Conservation (phyloP, 1,140 invertebrate species). For the Pseudomyrmex dendroicus region DNA sequence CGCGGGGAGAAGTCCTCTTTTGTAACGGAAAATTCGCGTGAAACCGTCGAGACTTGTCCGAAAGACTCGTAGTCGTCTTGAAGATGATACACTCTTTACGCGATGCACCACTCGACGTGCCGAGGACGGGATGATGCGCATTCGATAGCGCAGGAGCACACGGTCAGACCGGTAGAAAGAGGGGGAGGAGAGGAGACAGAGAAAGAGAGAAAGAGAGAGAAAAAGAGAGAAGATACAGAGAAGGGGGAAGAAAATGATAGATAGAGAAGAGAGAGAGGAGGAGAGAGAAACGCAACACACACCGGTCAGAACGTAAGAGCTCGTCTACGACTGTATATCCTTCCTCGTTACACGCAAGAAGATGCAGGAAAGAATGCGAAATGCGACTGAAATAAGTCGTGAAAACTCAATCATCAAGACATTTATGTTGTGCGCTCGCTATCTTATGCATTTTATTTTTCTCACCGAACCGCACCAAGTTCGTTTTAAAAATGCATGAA, state of each 20-base stretch:
- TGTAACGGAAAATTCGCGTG: background rate
- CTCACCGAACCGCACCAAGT: too few species aligned
- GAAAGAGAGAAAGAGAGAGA: slow-evolving; percentile 8
- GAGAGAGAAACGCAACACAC: background rate
- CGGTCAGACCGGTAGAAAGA: background rate
- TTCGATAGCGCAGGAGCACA: slow-evolving; percentile 34
- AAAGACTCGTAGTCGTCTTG: background rate
- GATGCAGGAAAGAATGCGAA: too few species aligned
- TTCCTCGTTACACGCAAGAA: background rate
- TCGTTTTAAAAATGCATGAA: background rate
- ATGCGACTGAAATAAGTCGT: too few species aligned
- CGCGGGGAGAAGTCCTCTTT: background rate
- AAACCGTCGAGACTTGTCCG: background rate
- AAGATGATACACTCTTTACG: background rate
- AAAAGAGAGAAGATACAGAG: background rate
- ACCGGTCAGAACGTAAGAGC: slow-evolving; percentile 35
- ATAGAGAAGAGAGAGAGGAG: background rate
- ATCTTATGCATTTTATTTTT: background rate
- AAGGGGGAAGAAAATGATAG: too few species aligned
- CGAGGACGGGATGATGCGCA: slow-evolving; percentile 37
- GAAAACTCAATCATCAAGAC: too few species aligned
- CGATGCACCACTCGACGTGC: slow-evolving; percentile 27
- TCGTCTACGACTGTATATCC: slow-evolving; percentile 18
- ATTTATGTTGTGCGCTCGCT: background rate
- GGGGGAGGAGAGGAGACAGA: background rate